Evolutionary conservation across 2,888 invertebrate species (phyloP), one percentile per base, ranked within the genome.

Genomic region (Prosopocoilus inquinatus): DNA sequence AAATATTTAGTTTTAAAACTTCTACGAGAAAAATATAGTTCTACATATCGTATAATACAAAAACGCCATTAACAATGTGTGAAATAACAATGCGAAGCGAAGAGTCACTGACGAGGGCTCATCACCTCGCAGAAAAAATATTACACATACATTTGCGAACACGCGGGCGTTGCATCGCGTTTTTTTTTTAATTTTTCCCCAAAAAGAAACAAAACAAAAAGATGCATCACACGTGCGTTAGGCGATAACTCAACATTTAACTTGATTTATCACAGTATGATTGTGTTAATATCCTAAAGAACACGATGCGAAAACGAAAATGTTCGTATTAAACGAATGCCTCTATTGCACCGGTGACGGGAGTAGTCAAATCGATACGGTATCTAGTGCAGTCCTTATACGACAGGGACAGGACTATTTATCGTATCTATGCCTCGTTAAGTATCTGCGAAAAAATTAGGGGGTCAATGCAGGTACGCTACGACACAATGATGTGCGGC

Each of bases 401-500:
- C 20, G 20, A 28, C 20, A 4, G 20, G 20, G 20, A 28, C 20
- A 28, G 20, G 20, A 28, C 20, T 28, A 28, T 28, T 28, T 28
- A 28, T 28, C 20, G 20, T 28, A 28, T 28, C 20, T 5, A 5
- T 3, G 5, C 20, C 20, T 28, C 20, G 20, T 28, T 28, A 28
- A 28, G 20, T 28, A 28, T 28, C 20, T 28, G 20, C 20, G 41
- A 16, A 41, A 41, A 35, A 35, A 46, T 47, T 52, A 52, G 28
- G 52, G 20, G 35, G n/a, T 15, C 45, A 16, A 20, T 33, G 28
- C 41, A 34, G 41, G 28, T 48, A 7, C 81, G 84, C 85, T 87
- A 90, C 87, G 89, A 89, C 82, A 92, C 91, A 84, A 93, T 91
- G 82, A 93, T 92, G 86, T 95, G 94, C 75, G 95, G 95, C 81